Conservation (phyloP, 2,113 vertebrate species). For the Elgaria multicarinata region DNA sequence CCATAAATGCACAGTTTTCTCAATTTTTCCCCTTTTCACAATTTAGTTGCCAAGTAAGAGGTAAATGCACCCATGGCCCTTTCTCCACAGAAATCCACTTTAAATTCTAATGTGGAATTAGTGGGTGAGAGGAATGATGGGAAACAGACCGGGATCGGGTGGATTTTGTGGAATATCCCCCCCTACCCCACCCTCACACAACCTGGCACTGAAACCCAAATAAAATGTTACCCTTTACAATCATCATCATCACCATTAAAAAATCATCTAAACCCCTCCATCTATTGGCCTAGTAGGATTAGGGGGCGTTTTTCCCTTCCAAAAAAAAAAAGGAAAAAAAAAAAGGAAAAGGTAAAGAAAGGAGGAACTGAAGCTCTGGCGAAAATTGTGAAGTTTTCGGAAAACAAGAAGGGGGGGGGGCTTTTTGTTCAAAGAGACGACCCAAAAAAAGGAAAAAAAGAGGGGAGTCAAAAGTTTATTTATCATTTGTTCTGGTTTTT, state of each 20-base stretch:
- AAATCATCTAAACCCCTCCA: not conserved
- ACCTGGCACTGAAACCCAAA: not conserved
- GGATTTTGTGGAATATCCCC: not conserved
- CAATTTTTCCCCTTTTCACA: not conserved
- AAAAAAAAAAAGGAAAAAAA: not conserved
- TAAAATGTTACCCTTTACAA: not conserved
- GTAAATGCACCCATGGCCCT: not conserved
- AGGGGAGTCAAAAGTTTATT: not conserved
- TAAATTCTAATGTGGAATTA: not conserved
- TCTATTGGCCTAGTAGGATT: not conserved
- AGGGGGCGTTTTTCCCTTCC: not conserved
- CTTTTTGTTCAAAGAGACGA: slow-evolving; percentile 3
- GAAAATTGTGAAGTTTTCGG: not conserved
- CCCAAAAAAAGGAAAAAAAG: not conserved
- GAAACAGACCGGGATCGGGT: not conserved
- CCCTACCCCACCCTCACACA: no score
- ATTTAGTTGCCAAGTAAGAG: not conserved
- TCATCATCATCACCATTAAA: no score
- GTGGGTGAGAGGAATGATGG: not conserved
- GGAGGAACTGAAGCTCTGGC: not conserved
- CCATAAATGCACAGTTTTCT: not conserved
- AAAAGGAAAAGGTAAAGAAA: slow-evolving; percentile 11
- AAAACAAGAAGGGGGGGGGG: slow-evolving; percentile 7
- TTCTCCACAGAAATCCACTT: not conserved
- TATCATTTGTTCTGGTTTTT: slow-evolving; percentile 17